Evolutionary conservation across 2,888 invertebrate species (phyloP).

Genomic region (Aproaerema taeniolella): DNA sequence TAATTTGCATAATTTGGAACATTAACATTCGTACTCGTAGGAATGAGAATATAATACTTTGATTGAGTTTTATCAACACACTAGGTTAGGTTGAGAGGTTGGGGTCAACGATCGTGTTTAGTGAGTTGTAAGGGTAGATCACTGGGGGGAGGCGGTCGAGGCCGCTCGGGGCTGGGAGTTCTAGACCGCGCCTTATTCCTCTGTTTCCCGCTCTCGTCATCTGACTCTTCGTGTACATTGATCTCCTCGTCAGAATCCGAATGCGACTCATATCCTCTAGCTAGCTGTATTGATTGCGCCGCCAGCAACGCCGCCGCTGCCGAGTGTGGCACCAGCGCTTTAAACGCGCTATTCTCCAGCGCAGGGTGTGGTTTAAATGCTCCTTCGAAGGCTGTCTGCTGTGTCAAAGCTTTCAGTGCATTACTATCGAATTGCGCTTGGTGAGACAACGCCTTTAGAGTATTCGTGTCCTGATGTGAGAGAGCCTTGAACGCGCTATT

Average conservation of each 20-base stretch:
- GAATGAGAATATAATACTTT: slow-evolving; percentile 51
- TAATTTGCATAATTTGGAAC: slow-evolving; percentile 60
- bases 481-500: slow-evolving; percentile 92
- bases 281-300: slow-evolving; percentile 66
- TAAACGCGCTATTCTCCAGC: slow-evolving; percentile 90
- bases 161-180: slow-evolving; percentile 53
- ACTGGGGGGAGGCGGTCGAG: slow-evolving; percentile 37
- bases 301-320: slow-evolving; percentile 78
- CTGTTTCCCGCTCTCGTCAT: slow-evolving; percentile 75
- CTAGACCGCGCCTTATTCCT: slow-evolving; percentile 67
- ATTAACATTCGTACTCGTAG: slow-evolving; percentile 52
- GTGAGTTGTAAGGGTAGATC: slow-evolving; percentile 83
- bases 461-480: slow-evolving; percentile 79
- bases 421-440: slow-evolving; percentile 72
- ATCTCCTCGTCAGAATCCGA: slow-evolving; percentile 87
- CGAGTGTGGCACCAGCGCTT: slow-evolving; percentile 83
- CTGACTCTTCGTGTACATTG: slow-evolving; percentile 89
- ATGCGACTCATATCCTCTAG: slow-evolving; percentile 69
- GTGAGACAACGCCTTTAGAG: slow-evolving; percentile 78
- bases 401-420: slow-evolving; percentile 73
- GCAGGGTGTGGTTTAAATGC: slow-evolving; percentile 73
- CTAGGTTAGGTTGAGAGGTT: too few relatives aligned
- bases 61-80: slow-evolving; percentile 40
- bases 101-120: slow-evolving; percentile 84
- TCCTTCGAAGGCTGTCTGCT: slow-evolving; percentile 49